Base-by-base conservation (phyloP, 2,797 vertebrate genomes). In the Smutsia gigantea region DNA sequence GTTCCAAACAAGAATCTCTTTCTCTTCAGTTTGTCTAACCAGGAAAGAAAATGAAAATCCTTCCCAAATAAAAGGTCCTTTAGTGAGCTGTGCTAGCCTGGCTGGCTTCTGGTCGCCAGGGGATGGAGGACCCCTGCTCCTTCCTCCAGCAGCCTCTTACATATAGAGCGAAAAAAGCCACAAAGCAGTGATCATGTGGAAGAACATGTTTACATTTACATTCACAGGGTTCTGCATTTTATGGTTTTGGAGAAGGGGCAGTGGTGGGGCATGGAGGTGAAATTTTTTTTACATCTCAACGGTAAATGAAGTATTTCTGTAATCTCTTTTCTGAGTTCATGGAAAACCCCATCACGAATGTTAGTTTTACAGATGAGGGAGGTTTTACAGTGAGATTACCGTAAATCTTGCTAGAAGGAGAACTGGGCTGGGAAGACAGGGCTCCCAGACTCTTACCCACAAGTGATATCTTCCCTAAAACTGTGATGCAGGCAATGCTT, bases 21-120 rank as follows among this genome's bases (percentile, higher is more conserved):
- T 98, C 95, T 96, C 77, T 94, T 90, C 82, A 92, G 89, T 94
- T 95, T 98, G 91, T 97, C 96, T 98, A 97, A 95, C 75, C 55
- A 21, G 37, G 87, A 97, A 42, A 96, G 1, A 87, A 85, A 66
- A 57, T 37, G 75, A 74, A 83, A 57, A 13, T 29, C 42, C 87
- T 83, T 94, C 94, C 92, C 89, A 95, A 97, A 96, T 95, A 85
- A 71, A 57, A 90, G 96, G 61, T 74, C 94, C 90, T 97, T 96
- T 89, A 75, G 66, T 88, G 89, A 87, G 97, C 57, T 86, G 88
- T 72, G 59, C 59, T 93, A 87, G 90, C 95, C 68, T 96, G 72
- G 93, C 95, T 97, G 94, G 85, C 89, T 97, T 14, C 0, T 13
- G 39, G 92, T 83, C 86, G 95, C 42, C 0, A 0, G 66, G 93